Percentiles rank a stretch among this genome's conserved stretches.
Conservation (phyloP, 2,797 vertebrate genomes). For the Myotis myotis region DNA sequence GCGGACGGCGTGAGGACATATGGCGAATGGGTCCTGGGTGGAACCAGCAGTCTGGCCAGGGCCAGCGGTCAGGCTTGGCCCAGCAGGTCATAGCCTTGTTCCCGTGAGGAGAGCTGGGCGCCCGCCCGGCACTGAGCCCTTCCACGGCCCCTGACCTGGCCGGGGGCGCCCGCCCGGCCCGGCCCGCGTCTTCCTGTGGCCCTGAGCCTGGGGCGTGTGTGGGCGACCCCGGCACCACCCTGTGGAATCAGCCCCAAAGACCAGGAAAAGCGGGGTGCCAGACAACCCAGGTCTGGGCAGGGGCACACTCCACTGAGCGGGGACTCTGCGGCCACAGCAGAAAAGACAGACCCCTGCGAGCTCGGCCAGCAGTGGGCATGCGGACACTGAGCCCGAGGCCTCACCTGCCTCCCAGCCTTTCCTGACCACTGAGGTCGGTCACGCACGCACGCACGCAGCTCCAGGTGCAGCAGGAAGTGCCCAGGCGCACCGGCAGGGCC, state of each 20-base stretch:
- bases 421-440: neutral
- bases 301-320: neutral
- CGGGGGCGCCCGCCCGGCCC: no score
- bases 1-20: neutral
- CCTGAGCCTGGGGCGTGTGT: constrained; percentile 11
- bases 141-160: no score
- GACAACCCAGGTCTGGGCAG: neutral
- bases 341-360: neutral
- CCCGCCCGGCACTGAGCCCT: no score
- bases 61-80: neutral
- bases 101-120: neutral
- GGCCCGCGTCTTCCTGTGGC: no score
- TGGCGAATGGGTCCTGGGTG: neutral
- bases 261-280: neutral
- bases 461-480: neutral
- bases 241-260: neutral
- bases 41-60: neutral
- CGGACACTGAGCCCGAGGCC: neutral
- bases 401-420: neutral
- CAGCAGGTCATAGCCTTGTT: no score
- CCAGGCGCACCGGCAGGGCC: neutral
- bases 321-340: neutral
- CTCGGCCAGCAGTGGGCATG: neutral
- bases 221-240: neutral
- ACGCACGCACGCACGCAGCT: neutral